phyloP scores from a whole-genome alignment of 2,113 vertebrate genomes.

The Callionymus lyra region DNA sequence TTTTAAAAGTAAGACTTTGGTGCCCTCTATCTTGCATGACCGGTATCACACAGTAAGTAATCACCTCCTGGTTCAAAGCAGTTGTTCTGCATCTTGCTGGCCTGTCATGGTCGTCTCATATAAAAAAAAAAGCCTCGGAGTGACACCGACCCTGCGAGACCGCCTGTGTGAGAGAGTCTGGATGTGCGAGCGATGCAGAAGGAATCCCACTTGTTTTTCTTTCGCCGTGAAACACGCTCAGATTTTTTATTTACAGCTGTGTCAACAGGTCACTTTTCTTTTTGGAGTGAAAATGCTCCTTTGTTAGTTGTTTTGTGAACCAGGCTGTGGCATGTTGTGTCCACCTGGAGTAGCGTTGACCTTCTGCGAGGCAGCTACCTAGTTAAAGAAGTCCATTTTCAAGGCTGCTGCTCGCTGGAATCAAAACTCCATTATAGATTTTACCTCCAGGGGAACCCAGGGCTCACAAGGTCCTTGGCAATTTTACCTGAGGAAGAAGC shows the following conservation, averaged over 20 bases:
- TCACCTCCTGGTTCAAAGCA: not conserved
- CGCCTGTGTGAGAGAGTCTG: not conserved
- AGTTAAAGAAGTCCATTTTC: conserved; percentile 71
- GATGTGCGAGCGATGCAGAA: conserved; percentile 23
- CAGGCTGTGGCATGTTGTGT: conserved; percentile 57
- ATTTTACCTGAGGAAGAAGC: conserved; percentile 73
- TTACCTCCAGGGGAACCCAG: conserved; percentile 68
- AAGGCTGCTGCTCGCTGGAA: conserved; percentile 63
- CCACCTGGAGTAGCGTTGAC: conserved; percentile 59
- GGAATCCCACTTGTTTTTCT: conserved; percentile 30
- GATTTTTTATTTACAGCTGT: conserved; percentile 35
- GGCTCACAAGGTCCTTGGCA: conserved; percentile 70
- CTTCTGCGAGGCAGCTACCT: conserved; percentile 63
- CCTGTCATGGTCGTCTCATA: too few species aligned
- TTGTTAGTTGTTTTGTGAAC: conserved; percentile 62
- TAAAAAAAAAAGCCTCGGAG: too few species aligned
- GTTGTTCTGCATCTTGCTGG: too few species aligned
- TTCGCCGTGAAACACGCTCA: conserved; percentile 15
- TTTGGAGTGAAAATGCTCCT: conserved; percentile 55
- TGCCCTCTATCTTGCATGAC: conserved; percentile 58
- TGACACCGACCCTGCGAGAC: too few species aligned
- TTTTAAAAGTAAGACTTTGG: conserved; percentile 49
- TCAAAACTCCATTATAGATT: conserved; percentile 72
- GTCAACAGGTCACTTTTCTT: conserved; percentile 42
- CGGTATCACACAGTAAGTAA: not conserved